A percentile compares a stretch with the other conserved stretches of the same genome.
phyloP scores from a whole-genome alignment of 2,797 vertebrate species.

The Tachyglossus aculeatus region DNA sequence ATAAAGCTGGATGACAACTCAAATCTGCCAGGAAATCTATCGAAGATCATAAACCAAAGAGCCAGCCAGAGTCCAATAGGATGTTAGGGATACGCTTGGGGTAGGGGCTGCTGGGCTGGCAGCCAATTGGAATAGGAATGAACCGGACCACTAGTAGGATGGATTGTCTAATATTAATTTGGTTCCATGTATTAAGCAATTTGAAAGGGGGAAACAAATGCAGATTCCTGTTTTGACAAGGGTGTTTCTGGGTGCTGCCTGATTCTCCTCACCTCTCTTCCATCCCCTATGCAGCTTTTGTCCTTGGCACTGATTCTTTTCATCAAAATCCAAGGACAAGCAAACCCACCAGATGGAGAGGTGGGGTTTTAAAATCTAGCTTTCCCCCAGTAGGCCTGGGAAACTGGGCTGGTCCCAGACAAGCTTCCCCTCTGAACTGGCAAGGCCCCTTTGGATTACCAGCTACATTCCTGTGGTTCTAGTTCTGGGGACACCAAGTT shows the following conservation, averaged over 20 bases:
- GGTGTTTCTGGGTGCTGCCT: neutral
- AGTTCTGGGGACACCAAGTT: neutral
- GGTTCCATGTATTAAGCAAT: constrained; percentile 19
- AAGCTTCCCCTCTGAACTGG: no score
- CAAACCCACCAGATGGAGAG: no score
- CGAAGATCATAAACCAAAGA: constrained; percentile 37
- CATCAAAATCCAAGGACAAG: neutral
- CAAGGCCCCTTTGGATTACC: no score
- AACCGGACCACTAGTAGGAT: constrained; percentile 33
- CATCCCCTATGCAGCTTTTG: neutral
- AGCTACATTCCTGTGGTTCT: no score
- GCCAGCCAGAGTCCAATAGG: constrained; percentile 47
- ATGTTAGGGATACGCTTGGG: constrained; percentile 11
- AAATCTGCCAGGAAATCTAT: constrained; percentile 29
- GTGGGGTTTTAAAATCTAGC: no score
- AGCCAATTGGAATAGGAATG: constrained; percentile 53
- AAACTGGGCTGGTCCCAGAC: no score
- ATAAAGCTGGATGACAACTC: constrained; percentile 42
- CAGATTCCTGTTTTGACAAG: neutral
- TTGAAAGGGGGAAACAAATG: constrained; percentile 14
- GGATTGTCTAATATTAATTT: constrained; percentile 26
- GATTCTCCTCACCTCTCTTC: neutral
- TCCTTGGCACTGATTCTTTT: neutral
- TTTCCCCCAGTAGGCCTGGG: no score
- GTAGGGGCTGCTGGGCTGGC: neutral